Conservation (phyloP, 2,888 invertebrate genomes). For the Anoplius nigerrimus region DNA sequence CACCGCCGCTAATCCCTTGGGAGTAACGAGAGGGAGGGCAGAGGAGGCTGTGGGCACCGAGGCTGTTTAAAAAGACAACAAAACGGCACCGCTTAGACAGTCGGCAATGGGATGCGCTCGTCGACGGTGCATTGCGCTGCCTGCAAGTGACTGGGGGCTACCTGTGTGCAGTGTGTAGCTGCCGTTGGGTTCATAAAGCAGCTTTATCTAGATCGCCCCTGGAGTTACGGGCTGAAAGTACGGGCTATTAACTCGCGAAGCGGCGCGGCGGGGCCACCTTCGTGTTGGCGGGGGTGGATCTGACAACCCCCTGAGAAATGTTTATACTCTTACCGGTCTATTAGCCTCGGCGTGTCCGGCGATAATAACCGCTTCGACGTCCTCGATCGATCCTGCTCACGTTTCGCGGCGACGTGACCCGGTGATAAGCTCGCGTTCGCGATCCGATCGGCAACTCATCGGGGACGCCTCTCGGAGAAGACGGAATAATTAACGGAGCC, state of each 20-base stretch:
- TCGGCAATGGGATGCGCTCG: too few relatives aligned
- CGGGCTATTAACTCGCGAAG: conserved; percentile 61
- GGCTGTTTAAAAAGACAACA: too few relatives aligned
- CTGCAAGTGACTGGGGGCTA: conserved; percentile 27
- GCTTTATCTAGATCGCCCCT: conserved; percentile 61
- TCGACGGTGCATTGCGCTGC: conserved; percentile 19
- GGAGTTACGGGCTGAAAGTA: conserved; percentile 60
- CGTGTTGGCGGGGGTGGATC: conserved; percentile 20
- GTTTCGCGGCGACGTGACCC: not conserved
- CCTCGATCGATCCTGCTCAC: conserved; percentile 8
- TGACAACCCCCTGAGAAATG: conserved; percentile 42
- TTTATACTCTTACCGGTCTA: conserved; percentile 40
- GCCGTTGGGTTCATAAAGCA: conserved; percentile 56
- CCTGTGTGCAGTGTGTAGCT: conserved; percentile 18
- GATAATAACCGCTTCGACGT: conserved; percentile 15
- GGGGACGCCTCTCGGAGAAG: too few relatives aligned
- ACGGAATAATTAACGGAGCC: too few relatives aligned
- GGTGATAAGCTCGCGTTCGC: too few relatives aligned
- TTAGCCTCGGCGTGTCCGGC: conserved; percentile 30
- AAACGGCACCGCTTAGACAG: too few relatives aligned
- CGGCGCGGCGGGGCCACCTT: conserved; percentile 29
- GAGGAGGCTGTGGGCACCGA: too few relatives aligned
- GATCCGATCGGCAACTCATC: too few relatives aligned
- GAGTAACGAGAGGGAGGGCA: too few relatives aligned
- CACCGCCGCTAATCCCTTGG: too few relatives aligned